Conservation (phyloP, 37 sponge, comb jelly and placozoan genomes). For the Aplysina aerophoba region DNA sequence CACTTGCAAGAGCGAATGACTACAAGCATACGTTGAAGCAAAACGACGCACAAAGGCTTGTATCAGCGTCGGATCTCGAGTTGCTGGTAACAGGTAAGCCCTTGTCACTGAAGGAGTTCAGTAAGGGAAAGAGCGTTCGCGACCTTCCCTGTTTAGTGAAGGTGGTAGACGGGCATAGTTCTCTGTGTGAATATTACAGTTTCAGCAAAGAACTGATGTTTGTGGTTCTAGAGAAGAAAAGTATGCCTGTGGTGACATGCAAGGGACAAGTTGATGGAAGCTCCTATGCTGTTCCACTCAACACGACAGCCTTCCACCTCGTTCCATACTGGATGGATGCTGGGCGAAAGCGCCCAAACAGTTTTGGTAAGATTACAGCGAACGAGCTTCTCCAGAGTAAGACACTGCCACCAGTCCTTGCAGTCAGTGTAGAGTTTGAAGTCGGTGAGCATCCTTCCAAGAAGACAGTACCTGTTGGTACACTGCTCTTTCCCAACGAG, state of each 20-base stretch:
- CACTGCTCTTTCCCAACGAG: neutral
- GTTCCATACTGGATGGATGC: neutral
- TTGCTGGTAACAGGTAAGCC: neutral
- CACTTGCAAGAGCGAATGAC: no score
- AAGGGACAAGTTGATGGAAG: neutral
- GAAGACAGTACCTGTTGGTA: neutral
- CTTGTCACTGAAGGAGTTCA: neutral
- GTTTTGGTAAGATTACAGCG: neutral
- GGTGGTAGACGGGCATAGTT: neutral
- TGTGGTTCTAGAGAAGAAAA: constrained; percentile 14
- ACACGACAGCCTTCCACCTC: neutral
- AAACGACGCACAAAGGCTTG: no score
- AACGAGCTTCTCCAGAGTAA: neutral
- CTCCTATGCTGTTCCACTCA: neutral
- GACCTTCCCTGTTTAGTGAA: neutral
- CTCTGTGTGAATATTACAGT: neutral
- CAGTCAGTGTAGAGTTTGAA: neutral
- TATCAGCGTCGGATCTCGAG: no score
- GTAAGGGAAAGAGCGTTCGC: neutral
- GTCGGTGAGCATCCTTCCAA: neutral
- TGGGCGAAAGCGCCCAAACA: neutral
- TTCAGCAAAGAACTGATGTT: constrained; percentile 15
- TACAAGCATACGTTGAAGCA: no score
- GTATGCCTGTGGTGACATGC: neutral
- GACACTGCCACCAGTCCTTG: neutral